Evolutionary conservation across 2,113 vertebrate genomes (phyloP), one percentile per base, ranked within the genome.

Genomic region (Dipodomys stephensi): DNA sequence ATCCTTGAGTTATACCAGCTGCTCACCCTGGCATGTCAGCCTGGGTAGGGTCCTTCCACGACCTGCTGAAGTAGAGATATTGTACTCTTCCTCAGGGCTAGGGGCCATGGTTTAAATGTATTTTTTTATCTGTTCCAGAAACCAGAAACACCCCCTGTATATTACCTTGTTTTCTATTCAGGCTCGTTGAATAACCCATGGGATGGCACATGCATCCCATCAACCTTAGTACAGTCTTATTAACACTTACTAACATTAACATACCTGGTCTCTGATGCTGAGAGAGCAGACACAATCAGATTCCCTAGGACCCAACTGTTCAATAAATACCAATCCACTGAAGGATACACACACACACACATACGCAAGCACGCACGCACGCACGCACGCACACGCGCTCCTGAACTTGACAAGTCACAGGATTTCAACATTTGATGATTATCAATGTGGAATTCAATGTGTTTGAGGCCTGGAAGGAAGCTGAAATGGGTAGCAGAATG

Each of bases 1-100:
- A 86, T 83, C 78, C 25, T 46, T 44, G 8, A 88, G 44, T 39
- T 84, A 28, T 65, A 60, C 74, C 74, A 92, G 83, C 69, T 80
- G 80, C 87, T 92, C 28, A 13, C 64, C 69, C 32, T 69, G 27
- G 57, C 28, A 82, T 28, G 53, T 71, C 64, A 74, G 67, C 84
- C 62, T 65, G 19, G 39, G 78, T 22, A 53, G 25, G 85, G 90
- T 57, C 19, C 28, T 65, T 46, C 27, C 68, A 44, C 44, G n/a
- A 65, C 53, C 90, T 92, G 74, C 46, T 85, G 68, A 92, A 77
- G 60, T 25, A 32, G 15, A 81, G 20, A 73, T 3, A 16, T 44
- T 68, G 46, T 22, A 62, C 13, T 69, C 79, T 44, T 92, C 46
- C 64, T 81, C 62, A 88, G 81, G 49, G 20, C 60, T 74, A 15